Base-by-base conservation (phyloP, 1,140 invertebrate species). In the Drosophila hydei region DNA sequence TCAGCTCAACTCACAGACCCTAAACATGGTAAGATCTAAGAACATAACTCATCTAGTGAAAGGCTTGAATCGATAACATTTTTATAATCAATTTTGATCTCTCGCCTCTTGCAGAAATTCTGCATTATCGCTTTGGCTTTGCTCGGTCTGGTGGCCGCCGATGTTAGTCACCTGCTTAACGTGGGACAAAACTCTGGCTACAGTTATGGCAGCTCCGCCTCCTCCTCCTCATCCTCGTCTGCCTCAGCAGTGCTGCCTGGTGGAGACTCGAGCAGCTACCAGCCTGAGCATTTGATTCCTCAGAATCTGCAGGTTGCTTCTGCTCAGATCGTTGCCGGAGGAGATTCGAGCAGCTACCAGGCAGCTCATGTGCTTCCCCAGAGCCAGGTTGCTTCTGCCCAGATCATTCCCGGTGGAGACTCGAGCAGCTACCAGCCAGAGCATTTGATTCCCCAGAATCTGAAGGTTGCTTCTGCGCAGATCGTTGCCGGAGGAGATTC, bases 11-110 rank as follows among this genome's bases (percentile, higher is more conserved):
- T 51, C 36, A 48, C 45, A 69, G 56, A 68, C 40, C 58, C 58
- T 47, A 81, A 85, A 87, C 80, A 87, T 87, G 81, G 81, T 85
- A 47, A 87, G 81, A 81, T 75, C 79, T 60, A 30, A 54, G 60
- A 45, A 14, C 14, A 25, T 16, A 1, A 40, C 21, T 40, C 33
- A 48, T 27, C 38, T 42, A 36, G 19, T 19, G 18, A 16, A 14
- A 4, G 5, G 7, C 36, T 19, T 0, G 9, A 11, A 7, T 27
- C 5, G n/a, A 27, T 60, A 4, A 25, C 3, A 40, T 12, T 61
- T n/a, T 11, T 43, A 19, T 9, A 54, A n/a, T 48, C 25, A 21
- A 18, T 27, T 19, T 42, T 19, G 2, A 4, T 19, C 8, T 14
- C 38, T 30, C 7, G 30, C 43, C n/a, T 48, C 6, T 27, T 3